A percentile compares a stretch with the other conserved stretches of the same genome.
Conservation (phyloP, 2,113 vertebrate species). For the Actinemys pallida region DNA sequence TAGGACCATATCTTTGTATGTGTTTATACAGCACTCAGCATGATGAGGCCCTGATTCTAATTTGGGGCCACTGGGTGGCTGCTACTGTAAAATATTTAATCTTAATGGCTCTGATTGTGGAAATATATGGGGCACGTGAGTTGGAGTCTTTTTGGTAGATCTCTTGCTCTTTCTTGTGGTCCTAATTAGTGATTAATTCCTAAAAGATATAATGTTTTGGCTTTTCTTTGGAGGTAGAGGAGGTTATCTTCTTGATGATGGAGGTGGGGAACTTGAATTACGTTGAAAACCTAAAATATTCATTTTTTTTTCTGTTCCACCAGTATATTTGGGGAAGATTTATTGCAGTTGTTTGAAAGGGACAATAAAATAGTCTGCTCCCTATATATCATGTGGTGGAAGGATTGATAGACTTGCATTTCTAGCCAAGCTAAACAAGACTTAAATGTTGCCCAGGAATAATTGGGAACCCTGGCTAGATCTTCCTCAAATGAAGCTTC, state of each 20-base stretch:
- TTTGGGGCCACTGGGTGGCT: background rate
- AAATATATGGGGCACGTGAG: background rate
- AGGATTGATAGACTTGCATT: background rate
- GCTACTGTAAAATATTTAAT: background rate
- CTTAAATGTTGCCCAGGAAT: background rate
- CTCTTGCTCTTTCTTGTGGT: accelerated
- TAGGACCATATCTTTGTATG: background rate
- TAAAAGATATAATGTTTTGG: background rate
- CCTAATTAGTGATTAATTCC: background rate
- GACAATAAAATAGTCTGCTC: background rate
- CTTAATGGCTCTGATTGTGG: background rate
- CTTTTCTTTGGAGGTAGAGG: background rate
- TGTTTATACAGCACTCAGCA: background rate
- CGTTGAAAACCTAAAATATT: background rate
- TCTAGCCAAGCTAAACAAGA: background rate
- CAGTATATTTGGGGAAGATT: background rate
- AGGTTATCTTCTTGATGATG: background rate
- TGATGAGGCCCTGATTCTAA: background rate
- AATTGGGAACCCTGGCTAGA: background rate
- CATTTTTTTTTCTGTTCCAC: background rate
- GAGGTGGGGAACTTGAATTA: background rate
- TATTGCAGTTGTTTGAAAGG: background rate
- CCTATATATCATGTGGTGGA: background rate
- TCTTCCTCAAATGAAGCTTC: background rate
- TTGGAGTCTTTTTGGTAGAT: background rate